Evolutionary conservation across 2,797 vertebrate species (phyloP).

Genomic region (Notoglanidium macrostoma): DNA sequence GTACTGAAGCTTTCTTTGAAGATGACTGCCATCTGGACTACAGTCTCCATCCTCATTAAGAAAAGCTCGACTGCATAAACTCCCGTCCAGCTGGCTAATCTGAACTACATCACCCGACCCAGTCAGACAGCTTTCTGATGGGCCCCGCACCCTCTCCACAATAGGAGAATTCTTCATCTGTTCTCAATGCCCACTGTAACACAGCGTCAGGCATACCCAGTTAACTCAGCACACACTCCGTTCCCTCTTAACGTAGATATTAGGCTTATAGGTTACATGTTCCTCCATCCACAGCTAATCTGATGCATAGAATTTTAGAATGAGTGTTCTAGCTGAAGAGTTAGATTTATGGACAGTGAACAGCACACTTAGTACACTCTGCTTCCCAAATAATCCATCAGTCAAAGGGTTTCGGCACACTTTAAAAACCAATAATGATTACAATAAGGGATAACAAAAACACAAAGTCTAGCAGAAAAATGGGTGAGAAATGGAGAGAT

Average conservation of each 20-base stretch:
- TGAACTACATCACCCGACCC: conserved; percentile 31
- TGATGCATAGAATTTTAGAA: conserved; percentile 59
- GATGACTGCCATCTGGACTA: conserved; percentile 38
- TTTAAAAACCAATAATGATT: conserved; percentile 43
- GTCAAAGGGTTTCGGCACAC: conserved; percentile 36
- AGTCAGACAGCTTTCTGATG: conserved; percentile 21
- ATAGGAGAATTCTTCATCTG: conserved; percentile 43
- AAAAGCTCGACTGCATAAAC: conserved; percentile 28
- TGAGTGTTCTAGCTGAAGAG: conserved; percentile 36
- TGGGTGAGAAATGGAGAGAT: conserved; percentile 56
- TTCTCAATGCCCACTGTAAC: conserved; percentile 10
- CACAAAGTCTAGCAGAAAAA: conserved; percentile 31
- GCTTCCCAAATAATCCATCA: conserved; percentile 48
- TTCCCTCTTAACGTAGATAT: conserved; percentile 17
- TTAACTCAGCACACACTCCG: conserved; percentile 12
- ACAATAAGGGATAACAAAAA: conserved; percentile 17
- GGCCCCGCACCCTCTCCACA: conserved; percentile 35
- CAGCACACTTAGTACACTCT: conserved; percentile 51
- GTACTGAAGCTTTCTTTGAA: conserved; percentile 36
- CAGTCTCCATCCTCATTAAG: conserved; percentile 33
- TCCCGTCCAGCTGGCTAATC: conserved; percentile 31
- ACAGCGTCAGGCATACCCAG: conserved; percentile 13
- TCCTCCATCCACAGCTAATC: conserved; percentile 32
- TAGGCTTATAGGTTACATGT: conserved; percentile 23
- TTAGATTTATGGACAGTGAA: conserved; percentile 43